Base-by-base conservation (phyloP, 2,797 vertebrate genomes). In the Ptychadena robeensis region DNA sequence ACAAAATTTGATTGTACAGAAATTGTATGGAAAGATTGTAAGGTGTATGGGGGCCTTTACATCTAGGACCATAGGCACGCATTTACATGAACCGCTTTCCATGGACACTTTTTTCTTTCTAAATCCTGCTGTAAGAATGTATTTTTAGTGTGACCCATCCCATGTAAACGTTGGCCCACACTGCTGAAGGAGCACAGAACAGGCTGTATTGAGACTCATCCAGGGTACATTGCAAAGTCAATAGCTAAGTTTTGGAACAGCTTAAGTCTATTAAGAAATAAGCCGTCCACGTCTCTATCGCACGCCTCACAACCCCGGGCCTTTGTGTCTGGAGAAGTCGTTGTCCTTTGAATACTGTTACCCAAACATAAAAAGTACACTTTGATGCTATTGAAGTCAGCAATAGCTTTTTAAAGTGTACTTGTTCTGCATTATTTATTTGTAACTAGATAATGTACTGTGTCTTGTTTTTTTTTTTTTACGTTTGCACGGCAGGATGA, bases 391-490 rank as follows among this genome's bases (percentile, higher is more conserved):
- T 34, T 2, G 34, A 34, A 59, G 48, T 59, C 22, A 34, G 48
- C 48, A 57, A 15, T 40, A 25, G 18, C 34, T 38, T 68, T n/a
- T n/a, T 10, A 38, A n/a, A 68, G 44, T 53, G 12, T 3, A 37
- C 34, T n/a, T 4, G 66, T 27, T 68, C 22, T 68, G 66, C 66
- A 68, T 68, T 68, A 68, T 68, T 68, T 68, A 68, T 68, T 6
- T 68, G 32, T 37, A 68, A 68, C 66, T n/a, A 12, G 34, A 68
- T 35, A 68, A 15, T 25, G 22, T 35, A 25, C 34, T 25, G 22
- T n/a, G 9, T n/a, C n/a, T n/a, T n/a, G n/a, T n/a, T n/a, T n/a
- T n/a, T n/a, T n/a, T 7, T 30, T 12, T 32, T 65, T 65, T 31
- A 31, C 27, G 3, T 68, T 68, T 28, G 59, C 25, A 11, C 18